phyloP scores from a whole-genome alignment of 2,888 invertebrate species.

The Ceramica pisi region DNA sequence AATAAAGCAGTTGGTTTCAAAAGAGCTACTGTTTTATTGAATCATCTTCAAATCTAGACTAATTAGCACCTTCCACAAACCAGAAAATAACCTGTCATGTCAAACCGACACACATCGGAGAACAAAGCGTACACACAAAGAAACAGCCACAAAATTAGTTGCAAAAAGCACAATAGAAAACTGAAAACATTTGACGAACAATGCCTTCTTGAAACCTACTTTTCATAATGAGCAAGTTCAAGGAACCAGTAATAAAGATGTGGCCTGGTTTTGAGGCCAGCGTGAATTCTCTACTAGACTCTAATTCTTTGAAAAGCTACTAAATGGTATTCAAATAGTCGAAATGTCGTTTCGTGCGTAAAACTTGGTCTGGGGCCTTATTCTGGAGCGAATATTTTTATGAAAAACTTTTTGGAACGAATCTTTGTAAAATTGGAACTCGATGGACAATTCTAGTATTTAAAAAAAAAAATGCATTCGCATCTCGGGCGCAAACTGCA shows the following conservation, averaged over 20 bases:
- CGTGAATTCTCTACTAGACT: conserved; percentile 35
- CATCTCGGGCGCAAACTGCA: no score
- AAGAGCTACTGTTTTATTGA: no score
- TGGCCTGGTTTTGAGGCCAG: conserved; percentile 51
- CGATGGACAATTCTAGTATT: no score
- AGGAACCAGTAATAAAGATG: conserved; percentile 67
- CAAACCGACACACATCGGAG: conserved; percentile 3
- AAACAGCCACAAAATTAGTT: background rate
- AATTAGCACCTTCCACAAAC: conserved; percentile 5
- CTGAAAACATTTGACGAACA: conserved; percentile 35
- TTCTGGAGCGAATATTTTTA: conserved; percentile 59
- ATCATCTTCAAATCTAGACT: background rate
- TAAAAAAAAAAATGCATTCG: no score
- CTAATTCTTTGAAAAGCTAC: conserved; percentile 67
- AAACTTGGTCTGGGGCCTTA: conserved; percentile 64
- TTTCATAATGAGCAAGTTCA: conserved; percentile 63
- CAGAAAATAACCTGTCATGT: conserved; percentile 2
- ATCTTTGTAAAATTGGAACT: no score
- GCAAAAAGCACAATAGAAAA: conserved; percentile 38
- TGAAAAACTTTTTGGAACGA: no score
- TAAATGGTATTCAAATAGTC: conserved; percentile 76
- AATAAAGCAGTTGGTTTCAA: no score
- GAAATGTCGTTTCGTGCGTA: conserved; percentile 67
- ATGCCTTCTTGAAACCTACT: conserved; percentile 35
- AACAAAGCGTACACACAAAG: conserved; percentile 23